These are phyloP conservation scores for Scarus forsteni DNA, from an alignment of 2,797 vertebrate species.

Conservation along the genomic window DNA sequence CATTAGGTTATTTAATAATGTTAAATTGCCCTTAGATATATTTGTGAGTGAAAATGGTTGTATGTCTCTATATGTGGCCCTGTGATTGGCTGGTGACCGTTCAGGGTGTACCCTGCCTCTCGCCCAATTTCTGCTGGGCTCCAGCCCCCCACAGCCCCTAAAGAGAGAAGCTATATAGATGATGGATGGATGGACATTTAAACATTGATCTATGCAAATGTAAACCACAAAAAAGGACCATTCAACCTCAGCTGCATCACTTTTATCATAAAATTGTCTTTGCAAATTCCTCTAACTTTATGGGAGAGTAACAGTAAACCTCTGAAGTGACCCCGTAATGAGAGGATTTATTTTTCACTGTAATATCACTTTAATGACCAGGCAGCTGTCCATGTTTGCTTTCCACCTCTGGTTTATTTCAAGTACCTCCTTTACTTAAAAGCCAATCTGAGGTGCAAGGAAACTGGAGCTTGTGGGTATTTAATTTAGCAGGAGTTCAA, in stretches of 20 bases:
- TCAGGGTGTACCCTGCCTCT: too few relatives aligned
- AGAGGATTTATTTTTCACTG: conserved; percentile 17
- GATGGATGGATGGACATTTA: neutral
- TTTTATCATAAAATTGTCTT: conserved; percentile 8
- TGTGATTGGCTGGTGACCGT: too few relatives aligned
- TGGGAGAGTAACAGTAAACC: conserved; percentile 12
- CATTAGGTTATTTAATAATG: too few relatives aligned
- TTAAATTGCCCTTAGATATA: too few relatives aligned
- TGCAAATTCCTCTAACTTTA: neutral
- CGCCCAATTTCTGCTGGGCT: too few relatives aligned
- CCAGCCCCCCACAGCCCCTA: too few relatives aligned
- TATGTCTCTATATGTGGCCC: too few relatives aligned
- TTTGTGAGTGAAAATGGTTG: too few relatives aligned
- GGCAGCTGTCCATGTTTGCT: conserved; percentile 24
- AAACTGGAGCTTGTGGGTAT: conserved; percentile 57
- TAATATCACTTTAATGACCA: conserved; percentile 25
- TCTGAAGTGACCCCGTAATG: conserved; percentile 23
- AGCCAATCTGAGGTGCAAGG: conserved; percentile 45
- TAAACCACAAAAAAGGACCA: neutral
- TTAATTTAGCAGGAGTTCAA: conserved; percentile 61
- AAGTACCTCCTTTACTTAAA: conserved; percentile 40
- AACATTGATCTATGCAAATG: conserved; percentile 2
- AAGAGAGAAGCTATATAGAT: too few relatives aligned
- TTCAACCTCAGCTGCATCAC: neutral
- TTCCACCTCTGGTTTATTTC: conserved; percentile 23